A percentile compares a stretch with the other conserved stretches of the same genome.
phyloP scores from a whole-genome alignment of 2,888 invertebrate species.

The Nemoura dubitans region DNA sequence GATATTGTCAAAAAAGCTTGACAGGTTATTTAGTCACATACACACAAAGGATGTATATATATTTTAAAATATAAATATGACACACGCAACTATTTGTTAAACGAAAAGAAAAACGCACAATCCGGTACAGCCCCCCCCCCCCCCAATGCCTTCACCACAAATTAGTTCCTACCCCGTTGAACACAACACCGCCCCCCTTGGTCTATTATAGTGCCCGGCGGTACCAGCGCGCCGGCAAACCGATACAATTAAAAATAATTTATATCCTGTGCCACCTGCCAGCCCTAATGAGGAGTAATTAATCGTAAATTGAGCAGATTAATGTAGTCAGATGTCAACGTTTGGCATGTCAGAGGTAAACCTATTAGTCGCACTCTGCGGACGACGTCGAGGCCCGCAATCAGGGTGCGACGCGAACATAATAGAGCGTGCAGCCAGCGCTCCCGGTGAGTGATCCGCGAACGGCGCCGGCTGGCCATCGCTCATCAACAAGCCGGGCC shows the following conservation, averaged over 20 bases:
- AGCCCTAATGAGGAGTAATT: background rate
- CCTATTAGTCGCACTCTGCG: conserved; percentile 17
- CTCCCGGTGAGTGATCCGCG: background rate
- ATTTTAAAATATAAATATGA: background rate
- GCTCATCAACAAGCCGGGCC: background rate
- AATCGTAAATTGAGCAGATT: conserved; percentile 23
- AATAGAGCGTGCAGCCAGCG: background rate
- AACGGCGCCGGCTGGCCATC: conserved; percentile 5
- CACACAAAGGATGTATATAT: background rate
- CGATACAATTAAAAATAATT: conserved; percentile 19
- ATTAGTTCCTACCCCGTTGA: background rate
- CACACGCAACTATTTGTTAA: background rate
- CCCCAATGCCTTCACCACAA: background rate
- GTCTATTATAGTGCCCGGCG: background rate
- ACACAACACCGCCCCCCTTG: background rate
- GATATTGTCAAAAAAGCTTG: background rate
- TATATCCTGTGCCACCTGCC: background rate
- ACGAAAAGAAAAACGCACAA: background rate
- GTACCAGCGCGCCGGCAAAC: background rate
- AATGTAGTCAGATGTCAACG: conserved; percentile 14
- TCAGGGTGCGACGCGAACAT: background rate
- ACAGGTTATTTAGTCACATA: background rate
- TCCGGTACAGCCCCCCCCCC: background rate
- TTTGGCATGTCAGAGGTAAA: conserved; percentile 20
- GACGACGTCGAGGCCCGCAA: background rate